Base-by-base conservation (phyloP, 2,888 invertebrate genomes). In the Penaeus monodon region DNA sequence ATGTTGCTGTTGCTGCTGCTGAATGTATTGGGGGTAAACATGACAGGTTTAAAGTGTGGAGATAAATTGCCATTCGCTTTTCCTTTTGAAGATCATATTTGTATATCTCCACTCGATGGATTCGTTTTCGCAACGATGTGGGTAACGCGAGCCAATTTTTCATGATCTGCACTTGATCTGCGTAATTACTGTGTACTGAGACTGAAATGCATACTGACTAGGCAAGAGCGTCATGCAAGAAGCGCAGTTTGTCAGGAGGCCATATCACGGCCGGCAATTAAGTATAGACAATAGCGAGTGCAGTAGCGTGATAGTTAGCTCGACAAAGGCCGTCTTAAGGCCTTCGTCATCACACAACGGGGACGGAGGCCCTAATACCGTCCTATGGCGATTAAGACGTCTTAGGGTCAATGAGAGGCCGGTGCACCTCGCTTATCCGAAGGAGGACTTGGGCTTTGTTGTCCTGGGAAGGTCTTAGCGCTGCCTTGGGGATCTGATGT, bases 301-400 rank as follows among this genome's bases (percentile, higher is more conserved):
- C 29, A 29, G 73, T 12, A 29, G 73, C 73, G 38, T 38, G 33
- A 38, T 29, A 27, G 73, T 22, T 38, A 22, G 20, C 29, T 12
- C 38, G 22, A 73, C 73, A 73, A 73, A 73, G 73, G 33, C 27
- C 73, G 73, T 4, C 73, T 33, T 22, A 29, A 22, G 38, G 73
- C 33, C n/a, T 38, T 38, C 38, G 33, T 38, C 73, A 73, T 29
- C 20, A 73, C 73, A 73, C 27, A 73, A 38, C 33, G 73, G 33
- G 10, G 33, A 73, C 73, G 22, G 27, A 73, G 73, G 73, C 4
- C 38, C 38, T 73, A 38, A 29, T 29, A 38, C 73, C 73, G 27
- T 29, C 73, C 73, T 73, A 73, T 73, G 73, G 17, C 73, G 73
- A 73, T n/a, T 73, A 29, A 73, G 73, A 73, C 29, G 73, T 73